phyloP scores from a whole-genome alignment of 2,797 vertebrate species.

The Hypotaenidia okinawae region DNA sequence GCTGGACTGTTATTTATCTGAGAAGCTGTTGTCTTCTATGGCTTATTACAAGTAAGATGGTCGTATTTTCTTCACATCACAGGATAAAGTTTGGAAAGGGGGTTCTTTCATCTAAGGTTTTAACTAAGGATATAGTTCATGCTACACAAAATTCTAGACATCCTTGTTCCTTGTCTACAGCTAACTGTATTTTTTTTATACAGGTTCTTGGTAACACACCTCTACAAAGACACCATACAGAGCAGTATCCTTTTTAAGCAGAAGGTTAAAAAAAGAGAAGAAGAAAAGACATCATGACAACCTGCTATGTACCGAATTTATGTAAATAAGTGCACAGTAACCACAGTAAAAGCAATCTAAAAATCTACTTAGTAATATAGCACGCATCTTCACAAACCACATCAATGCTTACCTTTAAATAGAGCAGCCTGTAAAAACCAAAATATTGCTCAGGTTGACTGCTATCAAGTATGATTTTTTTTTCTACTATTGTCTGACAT shows the following conservation, averaged over 20 bases:
- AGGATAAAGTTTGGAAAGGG: background rate
- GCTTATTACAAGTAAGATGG: background rate
- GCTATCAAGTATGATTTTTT: slow-evolving; percentile 16
- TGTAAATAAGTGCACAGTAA: background rate
- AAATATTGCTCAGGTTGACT: slow-evolving; percentile 15
- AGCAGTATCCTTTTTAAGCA: background rate
- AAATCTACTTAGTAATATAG: background rate
- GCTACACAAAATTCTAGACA: background rate
- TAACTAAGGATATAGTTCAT: background rate
- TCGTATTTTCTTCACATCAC: background rate
- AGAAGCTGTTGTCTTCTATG: background rate
- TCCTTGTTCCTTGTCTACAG: background rate
- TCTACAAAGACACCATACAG: background rate
- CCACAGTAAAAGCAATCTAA: background rate
- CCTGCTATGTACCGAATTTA: background rate
- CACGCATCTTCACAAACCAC: background rate
- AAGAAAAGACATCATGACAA: background rate
- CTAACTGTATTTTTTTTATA: background rate
- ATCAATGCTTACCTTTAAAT: background rate
- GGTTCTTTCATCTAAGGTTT: background rate
- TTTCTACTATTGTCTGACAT: slow-evolving; percentile 48
- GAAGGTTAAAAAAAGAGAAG: background rate
- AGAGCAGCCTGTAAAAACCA: slow-evolving; percentile 31
- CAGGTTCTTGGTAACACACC: background rate
- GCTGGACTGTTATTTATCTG: background rate